Conservation (phyloP, 2,797 vertebrate species). For the Eupleurogrammus muticus region DNA sequence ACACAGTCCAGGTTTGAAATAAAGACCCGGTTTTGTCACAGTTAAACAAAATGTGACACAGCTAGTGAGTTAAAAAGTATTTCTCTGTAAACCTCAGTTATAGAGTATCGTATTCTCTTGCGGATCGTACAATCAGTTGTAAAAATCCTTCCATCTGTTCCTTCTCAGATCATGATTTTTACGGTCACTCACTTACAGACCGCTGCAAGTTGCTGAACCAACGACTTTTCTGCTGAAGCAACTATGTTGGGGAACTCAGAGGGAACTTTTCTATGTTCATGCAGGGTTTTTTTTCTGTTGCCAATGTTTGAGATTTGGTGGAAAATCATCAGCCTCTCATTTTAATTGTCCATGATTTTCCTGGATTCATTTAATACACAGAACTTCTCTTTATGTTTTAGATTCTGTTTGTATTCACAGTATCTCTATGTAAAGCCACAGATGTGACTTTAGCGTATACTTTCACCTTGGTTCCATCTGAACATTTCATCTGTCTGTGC, state of each 20-base stretch:
- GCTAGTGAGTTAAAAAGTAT: neutral
- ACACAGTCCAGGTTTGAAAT: too few species aligned
- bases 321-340: neutral
- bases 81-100: neutral
- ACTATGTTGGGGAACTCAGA: too few species aligned
- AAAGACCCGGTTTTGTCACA: too few species aligned
- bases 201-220: constrained; percentile 7
- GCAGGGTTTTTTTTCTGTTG: neutral
- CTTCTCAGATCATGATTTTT: neutral
- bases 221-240: neutral
- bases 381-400: neutral
- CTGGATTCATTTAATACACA: neutral
- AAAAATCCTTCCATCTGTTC: constrained; percentile 4
- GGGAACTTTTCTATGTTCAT: neutral
- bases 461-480: neutral
- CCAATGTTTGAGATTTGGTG: neutral
- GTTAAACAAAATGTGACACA: too few species aligned
- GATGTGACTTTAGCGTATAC: neutral
- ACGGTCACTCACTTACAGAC: constrained; percentile 16
- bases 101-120: neutral
- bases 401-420: constrained; percentile 10
- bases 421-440: neutral
- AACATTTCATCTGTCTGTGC: constrained; percentile 6
- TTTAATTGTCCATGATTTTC: neutral
- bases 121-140: neutral